Evolutionary conservation across 1,140 invertebrate genomes (phyloP).

Genomic region (Bombus impatiens): DNA sequence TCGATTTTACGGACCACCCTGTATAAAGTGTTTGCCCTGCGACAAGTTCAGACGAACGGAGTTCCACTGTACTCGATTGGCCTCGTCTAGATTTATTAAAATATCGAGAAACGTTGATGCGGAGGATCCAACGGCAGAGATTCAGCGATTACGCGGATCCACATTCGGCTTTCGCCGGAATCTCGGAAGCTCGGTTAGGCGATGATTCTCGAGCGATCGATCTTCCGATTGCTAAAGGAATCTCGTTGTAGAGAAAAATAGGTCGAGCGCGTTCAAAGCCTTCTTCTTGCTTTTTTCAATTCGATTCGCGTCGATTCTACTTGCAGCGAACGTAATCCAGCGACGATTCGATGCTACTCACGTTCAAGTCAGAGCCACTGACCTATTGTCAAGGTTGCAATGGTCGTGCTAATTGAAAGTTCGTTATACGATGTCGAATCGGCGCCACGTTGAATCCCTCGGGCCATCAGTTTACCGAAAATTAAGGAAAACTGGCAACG

Average conservation of each 20-base stretch:
- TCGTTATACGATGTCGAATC: constrained; percentile 39
- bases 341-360: background rate
- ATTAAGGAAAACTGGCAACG: background rate
- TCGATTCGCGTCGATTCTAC: constrained; percentile 10
- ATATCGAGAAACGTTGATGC: too few relatives aligned
- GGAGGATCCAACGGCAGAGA: too few relatives aligned
- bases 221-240: constrained; percentile 1
- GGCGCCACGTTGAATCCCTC: constrained; percentile 24
- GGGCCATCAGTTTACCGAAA: too few relatives aligned
- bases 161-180: too few relatives aligned
- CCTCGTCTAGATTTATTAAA: too few relatives aligned
- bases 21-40: too few relatives aligned
- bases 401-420: constrained; percentile 53
- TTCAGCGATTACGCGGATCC: too few relatives aligned
- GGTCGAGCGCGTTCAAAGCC: constrained; percentile 26
- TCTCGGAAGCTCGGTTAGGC: too few relatives aligned
- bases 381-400: constrained; percentile 60
- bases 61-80: background rate
- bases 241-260: background rate
- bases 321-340: background rate
- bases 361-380: constrained; percentile 52
- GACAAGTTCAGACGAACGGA: too few relatives aligned
- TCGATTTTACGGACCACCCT: too few relatives aligned
- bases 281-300: background rate
- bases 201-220: background rate